These are phyloP conservation scores for Rhagonycha fulva DNA, from an alignment of 2,888 invertebrate species.

Conservation along the genomic window DNA sequence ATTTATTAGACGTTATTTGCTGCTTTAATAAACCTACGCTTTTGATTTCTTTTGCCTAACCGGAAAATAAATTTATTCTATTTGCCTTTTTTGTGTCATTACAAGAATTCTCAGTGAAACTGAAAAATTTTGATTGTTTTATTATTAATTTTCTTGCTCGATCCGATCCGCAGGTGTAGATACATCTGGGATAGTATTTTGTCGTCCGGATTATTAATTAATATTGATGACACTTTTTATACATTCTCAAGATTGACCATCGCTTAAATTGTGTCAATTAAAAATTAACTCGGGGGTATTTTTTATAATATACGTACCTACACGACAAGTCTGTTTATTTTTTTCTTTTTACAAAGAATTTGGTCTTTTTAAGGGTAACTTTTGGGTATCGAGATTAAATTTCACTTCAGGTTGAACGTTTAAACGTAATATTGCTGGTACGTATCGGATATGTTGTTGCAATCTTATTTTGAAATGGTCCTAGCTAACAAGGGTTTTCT, in stretches of 20 bases:
- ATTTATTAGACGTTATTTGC: constrained; percentile 28
- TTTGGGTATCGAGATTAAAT: constrained; percentile 39
- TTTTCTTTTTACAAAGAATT: constrained; percentile 48
- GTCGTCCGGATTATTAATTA: constrained; percentile 46
- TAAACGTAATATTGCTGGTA: constrained; percentile 19
- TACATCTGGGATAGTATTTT: constrained; percentile 1
- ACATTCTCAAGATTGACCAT: constrained; percentile 47
- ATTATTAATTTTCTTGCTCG: background rate
- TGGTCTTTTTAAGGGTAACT: constrained; percentile 48
- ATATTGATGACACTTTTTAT: constrained; percentile 51
- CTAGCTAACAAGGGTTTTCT: constrained; percentile 54
- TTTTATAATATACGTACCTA: constrained; percentile 35
- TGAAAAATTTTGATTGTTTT: background rate
- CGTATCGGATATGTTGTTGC: constrained; percentile 40
- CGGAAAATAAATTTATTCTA: constrained; percentile 16
- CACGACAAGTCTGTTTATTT: constrained; percentile 53
- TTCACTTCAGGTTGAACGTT: constrained; percentile 29
- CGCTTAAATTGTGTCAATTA: constrained; percentile 51
- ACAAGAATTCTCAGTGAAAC: background rate
- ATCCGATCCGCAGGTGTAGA: background rate
- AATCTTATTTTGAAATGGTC: constrained; percentile 51
- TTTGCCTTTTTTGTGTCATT: constrained; percentile 8
- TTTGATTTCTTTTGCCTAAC: background rate
- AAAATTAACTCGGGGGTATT: constrained; percentile 49
- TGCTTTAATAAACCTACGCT: constrained; percentile 23